phyloP scores from a whole-genome alignment of 2,797 vertebrate species.

The Macropodus opercularis region DNA sequence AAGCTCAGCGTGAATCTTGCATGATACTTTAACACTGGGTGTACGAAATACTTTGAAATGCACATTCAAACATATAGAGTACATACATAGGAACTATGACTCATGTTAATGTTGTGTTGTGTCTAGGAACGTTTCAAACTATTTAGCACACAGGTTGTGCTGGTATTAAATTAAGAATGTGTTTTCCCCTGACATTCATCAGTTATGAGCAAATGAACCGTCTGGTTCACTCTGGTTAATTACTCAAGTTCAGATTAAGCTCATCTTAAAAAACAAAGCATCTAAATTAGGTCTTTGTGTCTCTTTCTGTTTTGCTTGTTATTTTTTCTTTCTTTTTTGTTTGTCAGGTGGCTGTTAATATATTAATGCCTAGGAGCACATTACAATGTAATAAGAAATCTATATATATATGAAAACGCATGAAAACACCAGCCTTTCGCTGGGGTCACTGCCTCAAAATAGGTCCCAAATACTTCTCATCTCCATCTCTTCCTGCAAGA shows the following conservation, averaged over 20 bases:
- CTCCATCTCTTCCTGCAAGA: not conserved
- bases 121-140: too few species aligned
- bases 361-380: constrained; percentile 9
- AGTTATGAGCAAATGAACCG: not conserved
- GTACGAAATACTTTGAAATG: not conserved
- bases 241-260: constrained; percentile 53
- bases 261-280: constrained; percentile 12
- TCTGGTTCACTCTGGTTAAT: constrained; percentile 36
- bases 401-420: constrained; percentile 10
- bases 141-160: too few species aligned
- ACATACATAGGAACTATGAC: too few species aligned
- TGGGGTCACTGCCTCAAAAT: constrained; percentile 3
- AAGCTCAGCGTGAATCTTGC: not conserved
- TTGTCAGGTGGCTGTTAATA: constrained; percentile 1
- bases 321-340: not conserved
- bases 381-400: constrained; percentile 5
- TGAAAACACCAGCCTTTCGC: constrained; percentile 19
- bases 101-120: too few species aligned
- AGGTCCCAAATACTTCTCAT: not conserved
- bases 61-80: not conserved
- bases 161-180: too few species aligned
- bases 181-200: not conserved
- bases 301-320: not conserved
- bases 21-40: not conserved
- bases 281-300: constrained; percentile 44